Conservation (phyloP, 2,113 vertebrate genomes). For the Bubo scandiacus region DNA sequence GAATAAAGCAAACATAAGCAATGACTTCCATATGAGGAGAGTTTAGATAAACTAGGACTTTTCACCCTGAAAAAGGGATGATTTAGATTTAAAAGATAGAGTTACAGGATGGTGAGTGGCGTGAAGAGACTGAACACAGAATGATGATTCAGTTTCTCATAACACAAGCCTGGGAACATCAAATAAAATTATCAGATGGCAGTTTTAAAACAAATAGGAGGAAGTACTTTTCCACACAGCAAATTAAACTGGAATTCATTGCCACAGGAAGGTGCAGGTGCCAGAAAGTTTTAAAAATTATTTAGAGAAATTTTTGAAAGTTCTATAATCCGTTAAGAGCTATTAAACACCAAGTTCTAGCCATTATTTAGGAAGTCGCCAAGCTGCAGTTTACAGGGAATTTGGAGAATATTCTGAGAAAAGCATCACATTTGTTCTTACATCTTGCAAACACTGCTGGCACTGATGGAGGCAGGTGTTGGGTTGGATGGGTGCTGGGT, state of each 20-base stretch:
- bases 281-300: neutral
- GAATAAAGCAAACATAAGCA: neutral
- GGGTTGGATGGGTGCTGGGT: neutral
- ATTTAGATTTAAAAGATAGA: neutral
- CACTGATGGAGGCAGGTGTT: neutral
- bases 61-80: neutral
- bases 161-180: neutral
- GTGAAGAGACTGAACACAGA: neutral
- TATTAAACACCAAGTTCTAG: neutral
- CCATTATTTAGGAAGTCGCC: neutral
- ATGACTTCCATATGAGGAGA: neutral
- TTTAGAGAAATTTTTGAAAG: neutral
- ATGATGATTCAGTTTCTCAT: neutral
- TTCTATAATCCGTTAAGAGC: neutral
- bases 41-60: neutral
- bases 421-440: neutral
- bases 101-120: neutral
- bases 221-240: neutral
- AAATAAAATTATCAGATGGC: neutral
- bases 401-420: neutral
- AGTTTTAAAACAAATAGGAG: constrained; percentile 12
- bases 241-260: neutral
- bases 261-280: neutral
- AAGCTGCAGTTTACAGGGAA: neutral
- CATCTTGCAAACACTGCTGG: neutral